A percentile compares a stretch with the other conserved stretches of the same genome.
Conservation (phyloP, 2,888 invertebrate species). For the Rhagium mordax region DNA sequence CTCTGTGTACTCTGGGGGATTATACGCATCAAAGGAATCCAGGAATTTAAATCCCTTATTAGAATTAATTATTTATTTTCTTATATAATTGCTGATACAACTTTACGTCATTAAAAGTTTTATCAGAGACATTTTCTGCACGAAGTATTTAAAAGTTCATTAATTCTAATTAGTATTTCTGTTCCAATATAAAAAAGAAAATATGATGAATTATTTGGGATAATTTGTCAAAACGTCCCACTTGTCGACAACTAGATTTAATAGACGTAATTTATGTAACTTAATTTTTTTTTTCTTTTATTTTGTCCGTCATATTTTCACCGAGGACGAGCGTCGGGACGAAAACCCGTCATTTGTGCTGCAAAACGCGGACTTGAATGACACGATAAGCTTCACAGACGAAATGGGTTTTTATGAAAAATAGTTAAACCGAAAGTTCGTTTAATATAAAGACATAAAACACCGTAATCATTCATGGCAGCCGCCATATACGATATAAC, state of each 20-base stretch:
- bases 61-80: slow-evolving; percentile 1
- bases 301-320: neutral
- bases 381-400: too few species aligned
- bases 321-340: neutral
- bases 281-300: neutral
- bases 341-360: neutral
- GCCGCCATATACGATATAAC: too few species aligned
- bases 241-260: neutral
- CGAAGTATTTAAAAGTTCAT: slow-evolving; percentile 13
- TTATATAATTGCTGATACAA: neutral
- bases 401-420: too few species aligned
- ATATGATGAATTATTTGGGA: slow-evolving; percentile 33
- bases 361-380: too few species aligned
- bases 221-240: slow-evolving; percentile 37
- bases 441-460: too few species aligned
- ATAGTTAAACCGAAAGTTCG: too few species aligned
- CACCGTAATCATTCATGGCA: too few species aligned
- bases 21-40: too few species aligned
- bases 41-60: neutral
- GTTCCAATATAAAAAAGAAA: neutral
- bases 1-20: too few species aligned
- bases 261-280: neutral
- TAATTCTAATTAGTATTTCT: slow-evolving; percentile 11
- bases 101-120: slow-evolving; percentile 17
- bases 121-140: slow-evolving; percentile 20